phyloP scores from a whole-genome alignment of 2,888 invertebrate species.

The Blera fallax region DNA sequence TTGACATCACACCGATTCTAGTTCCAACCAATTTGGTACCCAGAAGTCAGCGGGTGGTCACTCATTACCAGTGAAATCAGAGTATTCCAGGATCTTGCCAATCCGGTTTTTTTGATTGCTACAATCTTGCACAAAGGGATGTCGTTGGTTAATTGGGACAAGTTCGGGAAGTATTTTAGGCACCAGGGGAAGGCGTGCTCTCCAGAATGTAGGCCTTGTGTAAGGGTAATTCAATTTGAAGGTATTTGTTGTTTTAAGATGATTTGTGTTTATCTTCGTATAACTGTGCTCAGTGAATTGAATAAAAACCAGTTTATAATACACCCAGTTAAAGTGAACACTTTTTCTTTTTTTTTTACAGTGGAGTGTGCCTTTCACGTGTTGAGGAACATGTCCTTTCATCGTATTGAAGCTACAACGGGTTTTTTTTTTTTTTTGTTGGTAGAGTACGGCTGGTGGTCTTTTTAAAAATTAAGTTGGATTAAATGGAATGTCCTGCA shows the following conservation, averaged over 20 bases:
- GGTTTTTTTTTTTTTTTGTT: no score
- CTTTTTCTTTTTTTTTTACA: not conserved
- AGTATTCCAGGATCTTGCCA: constrained; percentile 32
- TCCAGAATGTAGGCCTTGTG: not conserved
- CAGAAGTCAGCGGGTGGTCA: constrained; percentile 60
- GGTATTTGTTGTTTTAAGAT: not conserved
- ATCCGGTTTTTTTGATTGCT: constrained; percentile 46
- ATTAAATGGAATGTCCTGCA: no score
- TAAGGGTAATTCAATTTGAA: constrained; percentile 5
- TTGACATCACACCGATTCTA: constrained; percentile 55
- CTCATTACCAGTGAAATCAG: constrained; percentile 53
- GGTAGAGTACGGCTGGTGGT: no score
- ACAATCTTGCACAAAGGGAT: constrained; percentile 21
- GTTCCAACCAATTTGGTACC: constrained; percentile 56
- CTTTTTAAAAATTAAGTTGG: no score
- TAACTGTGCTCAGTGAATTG: not conserved
- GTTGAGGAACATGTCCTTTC: not conserved
- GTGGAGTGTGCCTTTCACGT: not conserved
- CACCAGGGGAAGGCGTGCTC: not conserved
- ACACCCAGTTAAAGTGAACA: not conserved
- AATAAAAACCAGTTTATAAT: not conserved
- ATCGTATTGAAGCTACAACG: not conserved
- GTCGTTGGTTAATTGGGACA: constrained; percentile 55
- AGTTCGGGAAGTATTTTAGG: not conserved
- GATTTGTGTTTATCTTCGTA: not conserved